Percentiles rank a stretch among this genome's conserved stretches.
Conservation (phyloP, 2,113 vertebrate species). For the Acrocephalus kingi region DNA sequence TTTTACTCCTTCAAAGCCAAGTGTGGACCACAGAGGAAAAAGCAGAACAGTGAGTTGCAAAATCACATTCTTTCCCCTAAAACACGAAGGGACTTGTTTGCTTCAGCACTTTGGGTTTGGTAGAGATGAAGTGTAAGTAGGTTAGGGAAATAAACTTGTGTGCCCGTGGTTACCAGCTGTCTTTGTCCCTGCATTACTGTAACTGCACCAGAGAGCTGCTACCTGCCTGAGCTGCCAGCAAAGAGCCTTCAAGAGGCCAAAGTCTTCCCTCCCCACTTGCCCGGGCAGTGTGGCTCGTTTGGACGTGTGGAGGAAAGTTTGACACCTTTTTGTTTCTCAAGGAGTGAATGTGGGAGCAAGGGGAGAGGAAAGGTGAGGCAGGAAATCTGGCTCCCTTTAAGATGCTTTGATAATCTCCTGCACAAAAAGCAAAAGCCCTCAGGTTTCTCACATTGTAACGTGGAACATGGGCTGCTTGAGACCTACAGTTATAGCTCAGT, state of each 20-base stretch:
- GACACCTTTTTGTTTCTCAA: conserved; percentile 33
- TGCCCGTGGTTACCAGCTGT: neutral
- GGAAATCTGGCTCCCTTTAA: conserved; percentile 31
- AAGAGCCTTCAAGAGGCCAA: neutral
- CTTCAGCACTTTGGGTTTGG: neutral
- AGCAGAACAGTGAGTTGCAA: neutral
- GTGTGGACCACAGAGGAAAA: neutral
- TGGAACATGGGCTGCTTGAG: neutral
- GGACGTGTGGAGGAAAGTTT: neutral
- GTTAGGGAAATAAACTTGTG: neutral
- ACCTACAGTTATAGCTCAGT: conserved; percentile 21
- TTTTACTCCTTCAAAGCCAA: neutral
- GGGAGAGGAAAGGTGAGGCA: neutral
- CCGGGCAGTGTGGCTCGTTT: neutral
- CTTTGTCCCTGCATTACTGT: neutral
- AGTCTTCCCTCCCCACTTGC: neutral
- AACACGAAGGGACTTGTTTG: conserved; percentile 16
- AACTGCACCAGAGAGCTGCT: neutral
- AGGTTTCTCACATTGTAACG: conserved; percentile 25
- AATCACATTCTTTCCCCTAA: conserved; percentile 13
- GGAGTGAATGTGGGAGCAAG: neutral
- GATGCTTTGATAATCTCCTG: conserved; percentile 42
- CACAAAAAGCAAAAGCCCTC: conserved; percentile 41
- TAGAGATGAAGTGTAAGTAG: neutral
- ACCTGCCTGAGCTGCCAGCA: neutral